phyloP scores from a whole-genome alignment of 2,797 vertebrate species.

The Lacerta viridis region DNA sequence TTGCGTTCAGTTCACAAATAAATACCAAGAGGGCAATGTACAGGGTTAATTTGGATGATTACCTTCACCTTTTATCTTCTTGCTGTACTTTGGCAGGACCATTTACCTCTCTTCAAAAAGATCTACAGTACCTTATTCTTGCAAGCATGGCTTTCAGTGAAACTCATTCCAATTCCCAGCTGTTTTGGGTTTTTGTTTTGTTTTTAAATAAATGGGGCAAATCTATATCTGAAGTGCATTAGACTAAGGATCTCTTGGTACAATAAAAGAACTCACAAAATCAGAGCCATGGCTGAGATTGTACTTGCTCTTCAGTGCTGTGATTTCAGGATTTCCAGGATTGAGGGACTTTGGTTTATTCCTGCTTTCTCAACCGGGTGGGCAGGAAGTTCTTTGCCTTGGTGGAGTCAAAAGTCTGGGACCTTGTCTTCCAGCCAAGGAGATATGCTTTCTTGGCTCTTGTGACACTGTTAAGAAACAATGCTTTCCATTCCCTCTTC shows the following conservation, averaged over 20 bases:
- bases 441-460: conserved; percentile 23
- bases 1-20: not conserved
- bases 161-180: not conserved
- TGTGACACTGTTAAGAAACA: conserved; percentile 14
- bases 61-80: not conserved
- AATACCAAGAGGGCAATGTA: not conserved
- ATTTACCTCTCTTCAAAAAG: not conserved
- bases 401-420: conserved; percentile 17
- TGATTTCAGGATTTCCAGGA: not conserved
- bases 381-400: conserved; percentile 4
- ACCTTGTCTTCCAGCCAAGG: conserved; percentile 23
- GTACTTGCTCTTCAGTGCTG: not conserved
- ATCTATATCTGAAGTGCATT: not conserved
- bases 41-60: not conserved
- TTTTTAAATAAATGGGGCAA: not conserved
- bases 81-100: not conserved
- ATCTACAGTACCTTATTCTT: not conserved
- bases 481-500: conserved; percentile 65
- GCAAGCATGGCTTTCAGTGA: not conserved
- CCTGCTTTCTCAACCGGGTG: conserved; percentile 19
- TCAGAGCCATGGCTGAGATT: not conserved
- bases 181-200: not conserved
- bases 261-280: not conserved
- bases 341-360: not conserved
- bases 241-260: not conserved